Conservation (phyloP, 2,113 vertebrate genomes). For the Chionodraco myersi region DNA sequence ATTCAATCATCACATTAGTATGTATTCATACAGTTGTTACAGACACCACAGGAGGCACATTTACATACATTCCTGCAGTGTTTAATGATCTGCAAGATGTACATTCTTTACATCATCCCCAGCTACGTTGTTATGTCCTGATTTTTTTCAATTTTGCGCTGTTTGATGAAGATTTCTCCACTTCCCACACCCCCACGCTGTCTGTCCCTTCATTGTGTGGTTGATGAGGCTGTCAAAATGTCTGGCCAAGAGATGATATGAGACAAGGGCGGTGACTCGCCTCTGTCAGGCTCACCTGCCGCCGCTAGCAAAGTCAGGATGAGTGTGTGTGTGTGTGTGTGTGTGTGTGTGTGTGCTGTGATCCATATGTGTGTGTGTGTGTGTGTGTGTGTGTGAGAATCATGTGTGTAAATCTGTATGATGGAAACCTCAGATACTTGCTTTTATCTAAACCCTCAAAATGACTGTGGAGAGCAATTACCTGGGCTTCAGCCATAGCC, state of each 20-base stretch:
- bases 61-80: not conserved
- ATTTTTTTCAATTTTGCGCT: not conserved
- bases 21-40: not conserved
- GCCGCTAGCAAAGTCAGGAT: slow-evolving; percentile 11
- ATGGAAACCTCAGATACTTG: slow-evolving; percentile 30
- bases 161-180: slow-evolving; percentile 41
- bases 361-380: not conserved
- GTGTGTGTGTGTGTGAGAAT: slow-evolving; percentile 2
- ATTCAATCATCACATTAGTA: slow-evolving; percentile 12
- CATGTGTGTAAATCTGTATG: slow-evolving; percentile 10
- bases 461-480: slow-evolving; percentile 25
- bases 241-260: slow-evolving; percentile 53
- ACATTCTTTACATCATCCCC: slow-evolving; percentile 3
- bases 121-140: not conserved
- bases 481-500: slow-evolving; percentile 10
- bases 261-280: slow-evolving; percentile 57
- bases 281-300: slow-evolving; percentile 58
- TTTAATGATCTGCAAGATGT: slow-evolving; percentile 21
- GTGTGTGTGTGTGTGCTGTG: not conserved
- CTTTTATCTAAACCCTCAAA: slow-evolving; percentile 41
- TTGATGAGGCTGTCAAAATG: slow-evolving; percentile 64
- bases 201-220: slow-evolving; percentile 42
- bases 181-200: slow-evolving; percentile 20
- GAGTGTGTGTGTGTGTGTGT: not conserved
- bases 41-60: too few relatives aligned